Conservation (phyloP, 2,797 vertebrate species). For the Distichodus sexfasciatus region DNA sequence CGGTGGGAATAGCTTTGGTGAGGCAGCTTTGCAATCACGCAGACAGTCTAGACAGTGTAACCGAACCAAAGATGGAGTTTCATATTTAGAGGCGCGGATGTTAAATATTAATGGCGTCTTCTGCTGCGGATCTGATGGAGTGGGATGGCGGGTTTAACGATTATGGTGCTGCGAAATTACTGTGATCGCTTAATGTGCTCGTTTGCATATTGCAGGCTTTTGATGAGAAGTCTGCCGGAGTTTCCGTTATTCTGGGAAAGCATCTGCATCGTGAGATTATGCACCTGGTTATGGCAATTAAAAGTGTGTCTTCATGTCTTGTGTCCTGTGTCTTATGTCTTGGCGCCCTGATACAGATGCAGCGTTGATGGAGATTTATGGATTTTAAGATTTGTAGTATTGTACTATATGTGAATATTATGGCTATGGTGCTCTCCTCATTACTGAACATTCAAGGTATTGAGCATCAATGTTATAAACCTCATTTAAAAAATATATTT, state of each 20-base stretch:
- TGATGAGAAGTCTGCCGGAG: background rate
- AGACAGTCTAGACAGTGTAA: conserved; percentile 32
- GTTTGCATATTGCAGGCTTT: conserved; percentile 22
- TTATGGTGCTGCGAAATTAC: conserved; percentile 12
- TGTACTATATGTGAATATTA: too few relatives aligned
- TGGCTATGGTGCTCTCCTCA: too few relatives aligned
- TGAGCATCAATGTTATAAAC: too few relatives aligned
- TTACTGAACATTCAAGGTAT: too few relatives aligned
- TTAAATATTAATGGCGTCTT: conserved; percentile 41
- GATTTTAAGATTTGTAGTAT: too few relatives aligned
- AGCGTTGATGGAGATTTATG: background rate
- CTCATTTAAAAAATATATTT: too few relatives aligned
- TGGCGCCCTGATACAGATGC: background rate
- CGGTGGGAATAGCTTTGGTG: conserved; percentile 25
- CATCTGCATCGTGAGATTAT: background rate
- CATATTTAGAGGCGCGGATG: conserved; percentile 31
- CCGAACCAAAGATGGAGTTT: conserved; percentile 34
- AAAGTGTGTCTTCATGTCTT: too few relatives aligned
- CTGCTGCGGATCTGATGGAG: conserved; percentile 12
- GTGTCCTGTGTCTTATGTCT: background rate
- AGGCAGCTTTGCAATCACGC: conserved; percentile 8
- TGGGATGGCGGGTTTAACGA: conserved; percentile 20
- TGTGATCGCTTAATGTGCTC: conserved; percentile 8
- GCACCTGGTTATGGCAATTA: background rate
- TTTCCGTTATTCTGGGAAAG: background rate